Percentiles rank a stretch among this genome's conserved stretches.
phyloP scores from a whole-genome alignment of 2,888 invertebrate species.

The Leptinotarsa haldemani region DNA sequence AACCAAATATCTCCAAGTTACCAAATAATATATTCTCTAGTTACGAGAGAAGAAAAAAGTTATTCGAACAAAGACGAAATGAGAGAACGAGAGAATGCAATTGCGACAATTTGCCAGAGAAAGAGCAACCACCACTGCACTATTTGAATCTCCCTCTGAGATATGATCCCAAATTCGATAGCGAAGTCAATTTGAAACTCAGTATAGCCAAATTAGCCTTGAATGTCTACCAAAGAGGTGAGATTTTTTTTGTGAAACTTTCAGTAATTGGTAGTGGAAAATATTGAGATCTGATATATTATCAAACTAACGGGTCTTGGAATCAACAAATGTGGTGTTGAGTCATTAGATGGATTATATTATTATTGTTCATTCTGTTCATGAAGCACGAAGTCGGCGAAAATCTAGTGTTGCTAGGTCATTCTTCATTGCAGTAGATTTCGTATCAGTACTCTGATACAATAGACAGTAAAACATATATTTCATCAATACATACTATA shows the following conservation, averaged over 20 bases:
- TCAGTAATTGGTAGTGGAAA: too few species aligned
- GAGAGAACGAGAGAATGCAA: conserved; percentile 46
- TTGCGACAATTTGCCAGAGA: conserved; percentile 46
- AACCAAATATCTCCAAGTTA: conserved; percentile 40
- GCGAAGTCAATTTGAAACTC: conserved; percentile 78
- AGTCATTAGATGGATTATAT: too few species aligned
- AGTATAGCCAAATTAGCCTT: conserved; percentile 94
- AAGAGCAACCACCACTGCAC: conserved; percentile 66
- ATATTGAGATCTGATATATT: too few species aligned
- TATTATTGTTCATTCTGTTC: too few species aligned
- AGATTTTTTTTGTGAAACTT: conserved; percentile 45
- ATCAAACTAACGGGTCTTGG: too few species aligned
- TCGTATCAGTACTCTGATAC: too few species aligned
- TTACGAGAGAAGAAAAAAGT: conserved; percentile 37
- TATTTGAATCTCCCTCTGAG: conserved; percentile 69
- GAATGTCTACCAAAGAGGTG: conserved; percentile 90
- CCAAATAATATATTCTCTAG: conserved; percentile 45
- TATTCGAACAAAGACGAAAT: conserved; percentile 41
- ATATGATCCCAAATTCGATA: conserved; percentile 79
- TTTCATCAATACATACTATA: too few species aligned
- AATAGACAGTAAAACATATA: too few species aligned
- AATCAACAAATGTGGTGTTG: too few species aligned
- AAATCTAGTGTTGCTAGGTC: too few species aligned
- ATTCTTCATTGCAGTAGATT: too few species aligned
- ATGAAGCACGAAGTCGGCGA: too few species aligned